Evolutionary conservation across 2,888 invertebrate genomes (phyloP).

Genomic region (Polyommatus iphigenia): DNA sequence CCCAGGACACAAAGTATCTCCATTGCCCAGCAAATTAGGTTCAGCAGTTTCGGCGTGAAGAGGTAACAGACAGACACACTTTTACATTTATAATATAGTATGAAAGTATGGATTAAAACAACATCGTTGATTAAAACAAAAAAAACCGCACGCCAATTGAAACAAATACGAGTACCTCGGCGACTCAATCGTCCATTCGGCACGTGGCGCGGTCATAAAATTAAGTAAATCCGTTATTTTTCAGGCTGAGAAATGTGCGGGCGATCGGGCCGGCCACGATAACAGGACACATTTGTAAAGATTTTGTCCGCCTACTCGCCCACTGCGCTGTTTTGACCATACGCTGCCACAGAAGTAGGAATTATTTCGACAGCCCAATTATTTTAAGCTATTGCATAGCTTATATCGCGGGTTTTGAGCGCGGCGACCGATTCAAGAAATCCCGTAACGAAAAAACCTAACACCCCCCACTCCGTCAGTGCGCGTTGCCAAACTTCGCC

Average conservation of each 20-base stretch:
- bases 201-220: conserved; percentile 77
- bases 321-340: conserved; percentile 63
- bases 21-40: too few relatives aligned
- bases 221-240: conserved; percentile 81
- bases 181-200: conserved; percentile 73
- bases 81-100: neutral
- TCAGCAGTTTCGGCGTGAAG: too few relatives aligned
- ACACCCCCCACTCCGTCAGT: too few relatives aligned
- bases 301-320: conserved; percentile 68
- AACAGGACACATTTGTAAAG: conserved; percentile 78
- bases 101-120: conserved; percentile 14
- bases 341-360: conserved; percentile 55
- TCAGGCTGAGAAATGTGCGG: conserved; percentile 74
- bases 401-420: too few relatives aligned
- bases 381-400: too few relatives aligned
- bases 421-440: too few relatives aligned
- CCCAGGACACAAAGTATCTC: too few relatives aligned
- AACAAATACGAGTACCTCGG: conserved; percentile 18
- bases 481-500: too few relatives aligned
- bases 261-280: conserved; percentile 70
- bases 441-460: too few relatives aligned
- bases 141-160: neutral
- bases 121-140: too few relatives aligned
- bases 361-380: conserved; percentile 35
- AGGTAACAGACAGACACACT: too few relatives aligned